phyloP scores from a whole-genome alignment of 2,113 vertebrate genomes.

The Erythrocercus mccallii region DNA sequence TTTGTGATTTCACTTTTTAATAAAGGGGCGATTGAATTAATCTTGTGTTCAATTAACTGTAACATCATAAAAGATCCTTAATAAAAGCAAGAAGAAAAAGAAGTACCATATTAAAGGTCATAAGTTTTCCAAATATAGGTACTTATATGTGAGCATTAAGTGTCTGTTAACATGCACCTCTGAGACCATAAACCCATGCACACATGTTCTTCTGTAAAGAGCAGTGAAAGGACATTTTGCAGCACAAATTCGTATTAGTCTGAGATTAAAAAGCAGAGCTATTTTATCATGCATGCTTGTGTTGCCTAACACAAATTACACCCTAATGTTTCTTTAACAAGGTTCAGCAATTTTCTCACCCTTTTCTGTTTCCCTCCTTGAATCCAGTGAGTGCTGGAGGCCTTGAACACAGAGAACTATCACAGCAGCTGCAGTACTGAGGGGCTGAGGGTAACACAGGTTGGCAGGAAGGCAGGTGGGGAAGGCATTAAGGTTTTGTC shows the following conservation, averaged over 20 bases:
- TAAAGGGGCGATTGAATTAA: not conserved
- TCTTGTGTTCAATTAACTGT: not conserved
- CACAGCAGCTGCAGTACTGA: rapidly evolving
- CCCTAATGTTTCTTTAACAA: not conserved
- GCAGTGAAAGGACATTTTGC: not conserved
- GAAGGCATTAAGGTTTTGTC: not conserved
- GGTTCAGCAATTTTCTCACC: not conserved
- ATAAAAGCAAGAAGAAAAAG: not conserved
- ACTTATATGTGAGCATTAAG: not conserved
- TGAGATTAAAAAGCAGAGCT: not conserved
- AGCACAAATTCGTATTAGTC: not conserved
- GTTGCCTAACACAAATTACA: not conserved
- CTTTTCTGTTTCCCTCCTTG: not conserved
- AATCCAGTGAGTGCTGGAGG: not conserved
- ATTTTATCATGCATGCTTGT: not conserved
- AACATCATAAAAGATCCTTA: not conserved
- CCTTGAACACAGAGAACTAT: not conserved
- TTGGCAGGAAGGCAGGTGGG: not conserved
- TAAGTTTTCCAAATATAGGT: not conserved
- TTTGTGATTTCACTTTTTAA: not conserved
- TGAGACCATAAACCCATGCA: not conserved
- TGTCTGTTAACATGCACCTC: not conserved
- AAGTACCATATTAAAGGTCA: not conserved
- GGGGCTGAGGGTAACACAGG: not conserved
- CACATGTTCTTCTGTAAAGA: not conserved